A percentile compares a stretch with the other conserved stretches of the same genome.
phyloP scores from a whole-genome alignment of 2,113 vertebrate species.

The Eudyptes chrysolophus region DNA sequence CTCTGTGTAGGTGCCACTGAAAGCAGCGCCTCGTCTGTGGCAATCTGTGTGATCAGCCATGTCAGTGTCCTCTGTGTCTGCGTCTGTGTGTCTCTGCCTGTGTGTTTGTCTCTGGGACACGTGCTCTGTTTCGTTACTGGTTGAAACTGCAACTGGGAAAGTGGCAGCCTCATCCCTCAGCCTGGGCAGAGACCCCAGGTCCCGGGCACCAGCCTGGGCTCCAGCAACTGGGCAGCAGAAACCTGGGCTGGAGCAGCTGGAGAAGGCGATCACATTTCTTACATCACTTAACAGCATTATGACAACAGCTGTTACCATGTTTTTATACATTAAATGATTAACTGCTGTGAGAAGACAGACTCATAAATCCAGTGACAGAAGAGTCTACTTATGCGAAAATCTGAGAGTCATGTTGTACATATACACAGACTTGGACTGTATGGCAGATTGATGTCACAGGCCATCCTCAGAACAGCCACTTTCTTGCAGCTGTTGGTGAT shows the following conservation, averaged over 20 bases:
- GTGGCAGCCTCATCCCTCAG: neutral
- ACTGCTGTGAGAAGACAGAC: neutral
- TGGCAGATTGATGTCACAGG: neutral
- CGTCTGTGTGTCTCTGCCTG: no score
- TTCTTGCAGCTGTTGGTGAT: neutral
- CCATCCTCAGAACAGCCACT: neutral
- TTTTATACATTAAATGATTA: neutral
- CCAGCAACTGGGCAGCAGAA: neutral
- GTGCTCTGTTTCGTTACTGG: fast-evolving
- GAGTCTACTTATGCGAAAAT: neutral
- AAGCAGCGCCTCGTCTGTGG: neutral
- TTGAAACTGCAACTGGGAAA: neutral
- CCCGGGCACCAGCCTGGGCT: neutral
- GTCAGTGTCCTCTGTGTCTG: neutral
- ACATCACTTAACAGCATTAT: neutral
- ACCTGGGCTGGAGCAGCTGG: neutral
- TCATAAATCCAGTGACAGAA: neutral
- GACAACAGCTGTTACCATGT: neutral
- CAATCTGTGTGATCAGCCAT: neutral
- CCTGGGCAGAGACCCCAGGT: neutral
- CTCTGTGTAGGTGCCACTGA: neutral
- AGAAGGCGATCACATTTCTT: neutral
- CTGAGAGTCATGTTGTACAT: fast-evolving
- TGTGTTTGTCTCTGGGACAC: neutral
- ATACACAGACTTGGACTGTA: neutral